Evolutionary conservation across 2,797 vertebrate genomes (phyloP), one percentile per base, ranked within the genome.

Genomic region (Caiman crocodilus): DNA sequence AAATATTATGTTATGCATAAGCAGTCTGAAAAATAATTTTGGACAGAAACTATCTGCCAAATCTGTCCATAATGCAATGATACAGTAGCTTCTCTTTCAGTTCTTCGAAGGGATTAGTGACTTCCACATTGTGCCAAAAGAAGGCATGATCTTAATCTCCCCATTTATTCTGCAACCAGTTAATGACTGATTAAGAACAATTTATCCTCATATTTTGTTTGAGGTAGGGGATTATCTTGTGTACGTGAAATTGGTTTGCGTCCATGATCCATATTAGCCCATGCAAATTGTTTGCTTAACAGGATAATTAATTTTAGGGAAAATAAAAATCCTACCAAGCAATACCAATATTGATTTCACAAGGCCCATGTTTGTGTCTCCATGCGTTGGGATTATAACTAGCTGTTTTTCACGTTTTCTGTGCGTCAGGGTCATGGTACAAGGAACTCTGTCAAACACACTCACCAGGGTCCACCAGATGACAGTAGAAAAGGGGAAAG

Each of bases 51-150:
- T 59, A 82, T 25, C 75, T n/a, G 59, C 12, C 6, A 87, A 82
- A 26, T 21, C 9, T 58, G 42, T 16, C 86, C 73, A 63, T 65
- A 79, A 87, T 17, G 35, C 77, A 87, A 25, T 23, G 32, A 83
- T 63, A 76, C 0, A 11, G 65, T 28, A 85, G 28, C 2, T 4
- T 77, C 20, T 5, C 80, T 32, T 25, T 13, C 8, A 93, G 73
- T 56, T 85, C 88, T 91, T 96, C 88, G 85, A 76, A 92, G 57
- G 82, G 63, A 93, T 93, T 83, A 90, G 26, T 16, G 75, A 64
- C 83, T 91, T 85, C 83, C 82, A 76, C 1, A 6, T 42, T 84
- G 56, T 85, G 82, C 20, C 82, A 90, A 76, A 50, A 87, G 77
- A 90, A 73, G 42, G 88, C 59, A 73, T 50, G 56, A 85, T 65